A percentile compares a stretch with the other conserved stretches of the same genome.
Conservation (phyloP, 64 coral and sea anemone species). For the Porites australiensis region DNA sequence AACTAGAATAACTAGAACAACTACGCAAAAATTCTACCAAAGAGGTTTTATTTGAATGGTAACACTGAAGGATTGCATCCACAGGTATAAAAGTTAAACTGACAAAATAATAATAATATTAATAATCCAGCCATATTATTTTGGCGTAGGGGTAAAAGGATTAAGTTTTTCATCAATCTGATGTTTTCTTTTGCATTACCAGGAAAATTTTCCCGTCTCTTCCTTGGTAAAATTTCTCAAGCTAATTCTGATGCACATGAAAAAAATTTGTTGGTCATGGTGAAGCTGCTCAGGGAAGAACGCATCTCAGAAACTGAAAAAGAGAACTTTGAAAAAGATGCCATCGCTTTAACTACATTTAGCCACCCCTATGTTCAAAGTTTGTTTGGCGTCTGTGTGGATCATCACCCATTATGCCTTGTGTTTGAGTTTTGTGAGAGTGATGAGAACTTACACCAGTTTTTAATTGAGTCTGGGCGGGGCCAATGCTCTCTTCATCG, state of each 20-base stretch:
- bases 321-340: slow-evolving; percentile 82
- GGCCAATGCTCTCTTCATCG: slow-evolving; percentile 66
- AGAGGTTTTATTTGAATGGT: too few species aligned
- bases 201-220: slow-evolving; percentile 71
- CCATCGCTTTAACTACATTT: slow-evolving; percentile 72
- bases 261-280: slow-evolving; percentile 68
- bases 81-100: too few species aligned
- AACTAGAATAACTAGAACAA: too few species aligned
- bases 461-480: slow-evolving; percentile 76
- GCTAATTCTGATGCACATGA: slow-evolving; percentile 40
- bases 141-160: too few species aligned
- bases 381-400: slow-evolving; percentile 86
- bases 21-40: too few species aligned
- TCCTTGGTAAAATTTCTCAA: slow-evolving; percentile 75
- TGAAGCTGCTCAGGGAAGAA: slow-evolving; percentile 84
- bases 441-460: slow-evolving; percentile 79
- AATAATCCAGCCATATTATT: too few species aligned
- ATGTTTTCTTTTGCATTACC: background rate
- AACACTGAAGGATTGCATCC: too few species aligned
- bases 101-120: too few species aligned
- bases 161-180: too few species aligned
- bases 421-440: slow-evolving; percentile 85
- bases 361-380: slow-evolving; percentile 84
- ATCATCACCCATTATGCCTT: slow-evolving; percentile 71
- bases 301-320: slow-evolving; percentile 43